phyloP scores from a whole-genome alignment of 2,888 invertebrate genomes.

The Drosophila parthenogenetica region DNA sequence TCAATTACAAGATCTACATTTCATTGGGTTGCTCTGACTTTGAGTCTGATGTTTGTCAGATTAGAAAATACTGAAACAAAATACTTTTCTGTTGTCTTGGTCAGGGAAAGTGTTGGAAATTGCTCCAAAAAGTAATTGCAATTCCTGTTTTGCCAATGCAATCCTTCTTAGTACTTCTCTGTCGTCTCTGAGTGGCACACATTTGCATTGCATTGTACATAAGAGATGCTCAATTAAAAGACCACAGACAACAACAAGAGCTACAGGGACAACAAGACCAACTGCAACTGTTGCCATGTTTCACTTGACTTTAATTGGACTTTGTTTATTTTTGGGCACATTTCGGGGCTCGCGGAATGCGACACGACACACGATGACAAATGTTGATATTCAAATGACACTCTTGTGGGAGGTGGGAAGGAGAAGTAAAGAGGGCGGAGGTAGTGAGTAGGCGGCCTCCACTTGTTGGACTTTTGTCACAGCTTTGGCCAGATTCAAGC shows the following conservation, averaged over 20 bases:
- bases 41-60: conserved; percentile 56
- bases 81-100: conserved; percentile 25
- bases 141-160: conserved; percentile 27
- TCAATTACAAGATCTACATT: conserved; percentile 72
- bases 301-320: conserved; percentile 73
- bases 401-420: conserved; percentile 51
- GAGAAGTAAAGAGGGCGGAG: neutral
- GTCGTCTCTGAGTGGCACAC: conserved; percentile 55
- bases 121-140: conserved; percentile 70
- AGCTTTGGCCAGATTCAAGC: conserved; percentile 33
- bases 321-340: conserved; percentile 77
- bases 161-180: conserved; percentile 59
- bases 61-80: conserved; percentile 18
- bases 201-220: conserved; percentile 63
- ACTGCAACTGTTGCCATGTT: conserved; percentile 38
- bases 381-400: conserved; percentile 81
- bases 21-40: conserved; percentile 50
- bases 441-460: conserved; percentile 27
- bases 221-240: conserved; percentile 72
- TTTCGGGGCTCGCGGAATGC: conserved; percentile 72
- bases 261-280: conserved; percentile 31
- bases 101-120: conserved; percentile 71
- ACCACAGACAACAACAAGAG: conserved; percentile 35
- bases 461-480: conserved; percentile 64
- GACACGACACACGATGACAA: conserved; percentile 80